Conservation (phyloP, 2,888 invertebrate genomes). For the Colletes collaris region DNA sequence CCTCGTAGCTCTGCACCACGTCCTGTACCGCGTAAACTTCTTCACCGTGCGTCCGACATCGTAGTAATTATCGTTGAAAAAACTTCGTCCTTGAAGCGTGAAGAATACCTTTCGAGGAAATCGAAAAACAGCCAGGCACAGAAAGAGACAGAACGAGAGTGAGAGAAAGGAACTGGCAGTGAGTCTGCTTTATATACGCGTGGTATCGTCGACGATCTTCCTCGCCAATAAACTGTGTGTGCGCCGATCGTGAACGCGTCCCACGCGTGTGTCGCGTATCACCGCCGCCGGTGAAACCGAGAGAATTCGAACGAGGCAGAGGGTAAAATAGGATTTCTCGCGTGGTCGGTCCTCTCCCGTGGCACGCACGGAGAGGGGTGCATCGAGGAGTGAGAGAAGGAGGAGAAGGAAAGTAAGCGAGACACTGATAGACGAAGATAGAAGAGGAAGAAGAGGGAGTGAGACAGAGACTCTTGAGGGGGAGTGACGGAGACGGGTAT, state of each 20-base stretch:
- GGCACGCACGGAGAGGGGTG: slow-evolving; percentile 66
- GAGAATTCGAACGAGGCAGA: slow-evolving; percentile 73
- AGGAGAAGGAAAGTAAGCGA: slow-evolving; percentile 23
- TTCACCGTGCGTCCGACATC: neutral
- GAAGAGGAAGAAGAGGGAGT: slow-evolving; percentile 28
- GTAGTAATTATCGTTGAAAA: neutral
- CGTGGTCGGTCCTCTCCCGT: slow-evolving; percentile 69
- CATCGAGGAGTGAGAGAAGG: slow-evolving; percentile 5
- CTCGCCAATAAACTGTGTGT: slow-evolving; percentile 35
- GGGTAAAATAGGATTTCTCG: slow-evolving; percentile 76
- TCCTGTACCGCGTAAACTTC: slow-evolving; percentile 38
- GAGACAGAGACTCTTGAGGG: slow-evolving; percentile 11
- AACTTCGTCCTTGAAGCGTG: neutral
- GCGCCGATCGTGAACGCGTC: slow-evolving; percentile 59
- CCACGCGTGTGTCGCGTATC: slow-evolving; percentile 72
- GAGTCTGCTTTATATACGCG: slow-evolving; percentile 38
- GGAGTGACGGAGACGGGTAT: slow-evolving; percentile 51
- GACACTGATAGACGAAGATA: slow-evolving; percentile 26
- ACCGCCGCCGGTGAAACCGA: slow-evolving; percentile 75
- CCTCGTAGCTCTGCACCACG: slow-evolving; percentile 52
- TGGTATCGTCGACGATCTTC: slow-evolving; percentile 31
- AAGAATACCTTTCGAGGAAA: slow-evolving; percentile 28
- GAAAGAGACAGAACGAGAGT: slow-evolving; percentile 28
- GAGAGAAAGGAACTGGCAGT: slow-evolving; percentile 4
- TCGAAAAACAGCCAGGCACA: slow-evolving; percentile 26